Conservation (phyloP, 2,113 vertebrate species). For the Poeciliopsis occidentalis region DNA sequence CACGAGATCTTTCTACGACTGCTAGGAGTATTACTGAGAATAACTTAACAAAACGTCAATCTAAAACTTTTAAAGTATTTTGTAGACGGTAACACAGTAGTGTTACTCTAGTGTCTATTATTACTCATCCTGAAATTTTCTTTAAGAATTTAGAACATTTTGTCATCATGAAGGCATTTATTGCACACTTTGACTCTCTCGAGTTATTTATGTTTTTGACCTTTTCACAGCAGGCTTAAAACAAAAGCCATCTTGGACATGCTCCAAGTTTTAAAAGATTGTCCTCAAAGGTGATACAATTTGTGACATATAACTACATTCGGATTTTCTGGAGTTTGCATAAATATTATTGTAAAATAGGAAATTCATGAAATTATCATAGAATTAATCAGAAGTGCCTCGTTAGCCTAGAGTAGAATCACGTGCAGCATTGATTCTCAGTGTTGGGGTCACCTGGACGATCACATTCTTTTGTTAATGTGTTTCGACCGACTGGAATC, state of each 20-base stretch:
- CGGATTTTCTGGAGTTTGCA: neutral
- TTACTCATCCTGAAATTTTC: neutral
- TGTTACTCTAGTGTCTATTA: neutral
- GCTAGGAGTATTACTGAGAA: neutral
- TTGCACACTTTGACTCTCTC: conserved; percentile 3
- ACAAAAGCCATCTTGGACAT: conserved; percentile 53
- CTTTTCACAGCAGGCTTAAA: conserved; percentile 55
- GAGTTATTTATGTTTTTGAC: conserved; percentile 55
- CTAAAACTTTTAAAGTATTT: neutral
- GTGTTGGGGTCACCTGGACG: too few species aligned
- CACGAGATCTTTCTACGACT: neutral
- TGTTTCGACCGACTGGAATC: too few species aligned
- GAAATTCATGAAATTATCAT: too few species aligned
- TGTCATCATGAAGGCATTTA: conserved; percentile 7
- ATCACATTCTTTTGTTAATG: too few species aligned
- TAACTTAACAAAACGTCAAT: neutral
- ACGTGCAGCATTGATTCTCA: too few species aligned
- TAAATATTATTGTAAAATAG: too few species aligned
- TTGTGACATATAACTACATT: neutral
- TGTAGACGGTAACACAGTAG: neutral
- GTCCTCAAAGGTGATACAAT: conserved; percentile 22
- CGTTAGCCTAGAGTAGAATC: too few species aligned
- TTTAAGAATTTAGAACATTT: too few species aligned
- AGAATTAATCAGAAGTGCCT: too few species aligned
- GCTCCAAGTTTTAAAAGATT: conserved; percentile 44